These are phyloP conservation scores for Asobara japonica DNA, from an alignment of 1,140 invertebrate species.

Conservation along the genomic window DNA sequence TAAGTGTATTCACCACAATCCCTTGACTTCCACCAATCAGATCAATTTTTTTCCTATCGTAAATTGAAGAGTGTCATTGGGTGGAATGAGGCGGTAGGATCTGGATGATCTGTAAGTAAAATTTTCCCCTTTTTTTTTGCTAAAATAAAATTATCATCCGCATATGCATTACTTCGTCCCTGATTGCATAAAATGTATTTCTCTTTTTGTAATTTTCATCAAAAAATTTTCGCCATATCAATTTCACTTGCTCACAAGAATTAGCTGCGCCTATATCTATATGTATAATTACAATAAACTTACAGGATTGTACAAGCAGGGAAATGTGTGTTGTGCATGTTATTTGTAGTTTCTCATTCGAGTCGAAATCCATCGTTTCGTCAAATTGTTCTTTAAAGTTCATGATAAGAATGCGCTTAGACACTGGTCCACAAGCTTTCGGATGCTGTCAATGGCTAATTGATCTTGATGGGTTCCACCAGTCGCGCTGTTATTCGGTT, in stretches of 20 bases:
- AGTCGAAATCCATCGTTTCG: not conserved
- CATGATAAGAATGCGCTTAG: not conserved
- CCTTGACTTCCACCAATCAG: too few relatives aligned
- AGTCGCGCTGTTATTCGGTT: not conserved
- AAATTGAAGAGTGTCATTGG: not conserved
- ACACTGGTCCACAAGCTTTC: not conserved
- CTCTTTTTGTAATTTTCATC: too few relatives aligned
- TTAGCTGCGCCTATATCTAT: constrained; percentile 8
- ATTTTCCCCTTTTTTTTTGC: not conserved
- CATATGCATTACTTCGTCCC: too few relatives aligned
- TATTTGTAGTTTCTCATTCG: not conserved
- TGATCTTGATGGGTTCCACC: not conserved
- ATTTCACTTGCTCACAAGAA: not conserved
- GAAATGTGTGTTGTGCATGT: constrained; percentile 6
- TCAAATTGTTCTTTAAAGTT: not conserved
- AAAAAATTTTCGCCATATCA: not conserved
- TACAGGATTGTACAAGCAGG: constrained; percentile 28
- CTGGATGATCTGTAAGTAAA: not conserved
- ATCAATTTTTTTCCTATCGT: too few relatives aligned
- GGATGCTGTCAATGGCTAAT: not conserved
- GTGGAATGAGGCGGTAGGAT: not conserved
- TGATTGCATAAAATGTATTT: too few relatives aligned
- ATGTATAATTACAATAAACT: not conserved
- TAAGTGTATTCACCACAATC: too few relatives aligned
- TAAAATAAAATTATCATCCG: too few relatives aligned